A percentile compares a stretch with the other conserved stretches of the same genome.
Evolutionary conservation across 2,113 vertebrate genomes (phyloP).

Genomic region (Dipodomys merriami): DNA sequence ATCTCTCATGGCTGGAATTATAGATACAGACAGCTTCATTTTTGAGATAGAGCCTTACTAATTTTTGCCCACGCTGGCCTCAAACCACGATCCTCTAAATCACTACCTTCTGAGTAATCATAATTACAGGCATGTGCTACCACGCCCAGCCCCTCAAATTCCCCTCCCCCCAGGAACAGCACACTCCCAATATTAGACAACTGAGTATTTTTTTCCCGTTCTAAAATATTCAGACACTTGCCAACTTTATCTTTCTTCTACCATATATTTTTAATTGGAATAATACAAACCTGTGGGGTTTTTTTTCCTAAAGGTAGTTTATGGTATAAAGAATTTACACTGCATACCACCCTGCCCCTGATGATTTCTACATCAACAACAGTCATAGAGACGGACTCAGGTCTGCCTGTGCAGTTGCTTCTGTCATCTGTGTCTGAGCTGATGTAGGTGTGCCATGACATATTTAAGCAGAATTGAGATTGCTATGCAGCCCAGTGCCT

Average conservation of each 20-base stretch:
- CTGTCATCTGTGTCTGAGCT: neutral
- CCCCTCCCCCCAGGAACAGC: neutral
- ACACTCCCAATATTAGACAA: neutral
- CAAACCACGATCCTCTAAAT: too few relatives aligned
- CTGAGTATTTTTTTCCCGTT: neutral
- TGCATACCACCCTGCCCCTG: neutral
- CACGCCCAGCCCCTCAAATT: neutral
- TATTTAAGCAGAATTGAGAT: neutral
- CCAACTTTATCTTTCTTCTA: neutral
- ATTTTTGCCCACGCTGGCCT: too few relatives aligned
- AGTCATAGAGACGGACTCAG: neutral
- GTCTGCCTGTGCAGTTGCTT: accelerated
- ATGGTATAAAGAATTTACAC: neutral
- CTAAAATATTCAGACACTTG: neutral
- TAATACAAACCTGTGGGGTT: neutral
- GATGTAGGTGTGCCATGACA: neutral
- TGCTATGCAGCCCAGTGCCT: neutral
- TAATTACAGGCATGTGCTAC: too few relatives aligned
- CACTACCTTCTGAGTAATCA: too few relatives aligned
- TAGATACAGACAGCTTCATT: too few relatives aligned
- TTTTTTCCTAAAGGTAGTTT: neutral
- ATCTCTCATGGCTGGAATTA: too few relatives aligned
- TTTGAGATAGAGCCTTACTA: too few relatives aligned
- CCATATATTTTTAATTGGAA: neutral
- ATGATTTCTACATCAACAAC: neutral